Conservation (phyloP, 1,140 invertebrate genomes). For the Zophobas morio region DNA sequence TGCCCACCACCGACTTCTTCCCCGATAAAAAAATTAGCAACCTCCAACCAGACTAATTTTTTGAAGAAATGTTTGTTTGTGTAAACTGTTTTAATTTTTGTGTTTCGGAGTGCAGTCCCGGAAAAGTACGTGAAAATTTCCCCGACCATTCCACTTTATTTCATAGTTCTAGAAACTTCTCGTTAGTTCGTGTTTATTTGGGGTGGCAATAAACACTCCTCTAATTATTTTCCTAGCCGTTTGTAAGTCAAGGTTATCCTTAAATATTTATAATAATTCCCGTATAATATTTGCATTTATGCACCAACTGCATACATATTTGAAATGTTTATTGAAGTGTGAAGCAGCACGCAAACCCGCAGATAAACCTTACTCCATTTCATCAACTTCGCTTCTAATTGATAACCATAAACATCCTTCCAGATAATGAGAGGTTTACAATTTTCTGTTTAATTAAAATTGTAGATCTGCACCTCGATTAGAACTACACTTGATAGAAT, state of each 20-base stretch:
- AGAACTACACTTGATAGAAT: not conserved
- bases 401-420: not conserved
- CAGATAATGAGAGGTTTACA: not conserved
- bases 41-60: too few species aligned
- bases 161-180: not conserved
- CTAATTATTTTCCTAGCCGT: not conserved
- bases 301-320: not conserved
- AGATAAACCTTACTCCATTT: not conserved
- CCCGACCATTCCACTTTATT: not conserved
- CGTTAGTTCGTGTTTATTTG: too few species aligned
- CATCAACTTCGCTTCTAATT: not conserved
- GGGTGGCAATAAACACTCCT: too few species aligned
- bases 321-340: conserved; percentile 30
- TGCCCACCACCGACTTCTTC: too few species aligned
- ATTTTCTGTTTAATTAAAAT: not conserved
- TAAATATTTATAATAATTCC: conserved; percentile 35
- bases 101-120: too few species aligned
- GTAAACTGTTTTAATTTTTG: too few species aligned
- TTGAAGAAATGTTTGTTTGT: too few species aligned
- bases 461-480: not conserved
- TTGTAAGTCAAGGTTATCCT: not conserved
- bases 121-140: not conserved
- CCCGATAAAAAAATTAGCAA: too few species aligned
- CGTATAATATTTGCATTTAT: conserved; percentile 24
- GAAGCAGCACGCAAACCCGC: conserved; percentile 7